These are phyloP conservation scores for Phylloscopus collybita DNA, from an alignment of 2,797 vertebrate species.

Conservation along the genomic window DNA sequence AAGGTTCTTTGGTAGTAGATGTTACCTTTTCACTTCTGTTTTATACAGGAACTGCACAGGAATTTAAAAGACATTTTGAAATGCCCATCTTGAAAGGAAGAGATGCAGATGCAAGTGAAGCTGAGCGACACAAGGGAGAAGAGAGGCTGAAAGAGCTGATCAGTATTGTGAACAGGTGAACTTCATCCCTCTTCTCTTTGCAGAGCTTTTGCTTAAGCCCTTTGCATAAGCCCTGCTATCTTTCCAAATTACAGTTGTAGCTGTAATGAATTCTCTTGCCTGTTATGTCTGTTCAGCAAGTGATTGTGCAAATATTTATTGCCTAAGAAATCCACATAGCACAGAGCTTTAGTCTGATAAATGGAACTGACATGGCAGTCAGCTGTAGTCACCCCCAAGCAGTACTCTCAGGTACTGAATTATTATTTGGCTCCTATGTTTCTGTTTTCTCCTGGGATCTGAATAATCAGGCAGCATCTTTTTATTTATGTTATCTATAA, in stretches of 20 bases:
- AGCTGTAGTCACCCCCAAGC: not conserved
- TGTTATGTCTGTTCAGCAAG: not conserved
- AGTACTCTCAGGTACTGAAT: not conserved
- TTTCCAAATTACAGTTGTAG: not conserved
- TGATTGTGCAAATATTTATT: constrained; percentile 7
- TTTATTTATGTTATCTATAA: not conserved
- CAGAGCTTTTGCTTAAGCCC: not conserved
- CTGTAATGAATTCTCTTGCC: constrained; percentile 15
- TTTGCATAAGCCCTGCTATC: not conserved
- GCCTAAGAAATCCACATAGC: not conserved
- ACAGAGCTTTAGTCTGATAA: not conserved
- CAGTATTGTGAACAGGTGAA: constrained; percentile 90
- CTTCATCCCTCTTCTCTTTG: not conserved
- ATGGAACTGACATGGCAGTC: not conserved
- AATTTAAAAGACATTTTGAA: constrained; percentile 97
- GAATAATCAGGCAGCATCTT: not conserved
- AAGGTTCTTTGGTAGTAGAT: not conserved
- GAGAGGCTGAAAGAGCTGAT: constrained; percentile 93
- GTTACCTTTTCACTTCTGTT: constrained; percentile 20
- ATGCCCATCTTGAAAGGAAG: constrained; percentile 93
- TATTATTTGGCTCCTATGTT: not conserved
- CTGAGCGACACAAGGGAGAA: constrained; percentile 86
- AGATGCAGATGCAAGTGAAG: constrained; percentile 90
- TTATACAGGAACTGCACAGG: constrained; percentile 89
- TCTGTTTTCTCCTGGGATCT: not conserved